phyloP scores from a whole-genome alignment of 2,888 invertebrate genomes.

The Tillus elongatus region DNA sequence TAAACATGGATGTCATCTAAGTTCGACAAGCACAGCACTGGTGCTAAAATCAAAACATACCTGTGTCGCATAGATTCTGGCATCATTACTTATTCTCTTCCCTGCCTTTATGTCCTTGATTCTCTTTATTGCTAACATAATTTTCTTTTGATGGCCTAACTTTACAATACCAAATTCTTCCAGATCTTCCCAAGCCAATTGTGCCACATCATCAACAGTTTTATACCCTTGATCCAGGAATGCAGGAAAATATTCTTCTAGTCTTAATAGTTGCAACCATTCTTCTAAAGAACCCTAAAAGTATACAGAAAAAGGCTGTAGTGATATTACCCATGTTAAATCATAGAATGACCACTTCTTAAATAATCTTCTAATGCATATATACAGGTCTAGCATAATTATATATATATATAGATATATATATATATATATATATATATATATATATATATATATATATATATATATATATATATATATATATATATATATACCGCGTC shows the following conservation, averaged over 20 bases:
- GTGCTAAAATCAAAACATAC: slow-evolving; percentile 20
- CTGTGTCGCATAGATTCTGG: slow-evolving; percentile 39
- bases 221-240: slow-evolving; percentile 89
- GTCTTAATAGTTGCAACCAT: slow-evolving; percentile 83
- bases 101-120: slow-evolving; percentile 89
- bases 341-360: no score
- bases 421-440: no score
- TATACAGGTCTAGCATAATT: no score
- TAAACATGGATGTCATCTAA: slow-evolving; percentile 1
- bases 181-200: slow-evolving; percentile 96
- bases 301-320: no score
- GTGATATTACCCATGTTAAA: no score
- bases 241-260: slow-evolving; percentile 87
- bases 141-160: slow-evolving; percentile 96
- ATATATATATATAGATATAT: no score
- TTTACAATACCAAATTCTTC: slow-evolving; percentile 94
- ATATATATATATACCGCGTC: no score
- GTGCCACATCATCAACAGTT: slow-evolving; percentile 87
- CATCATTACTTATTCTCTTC: slow-evolving; percentile 51
- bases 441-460: no score
- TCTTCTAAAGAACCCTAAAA: slow-evolving; percentile 84
- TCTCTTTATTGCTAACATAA: slow-evolving; percentile 91
- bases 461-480: no score
- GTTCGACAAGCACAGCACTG: background rate
- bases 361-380: no score